Conservation (phyloP, 2,888 invertebrate species). For the Alloscopus bannaensis region DNA sequence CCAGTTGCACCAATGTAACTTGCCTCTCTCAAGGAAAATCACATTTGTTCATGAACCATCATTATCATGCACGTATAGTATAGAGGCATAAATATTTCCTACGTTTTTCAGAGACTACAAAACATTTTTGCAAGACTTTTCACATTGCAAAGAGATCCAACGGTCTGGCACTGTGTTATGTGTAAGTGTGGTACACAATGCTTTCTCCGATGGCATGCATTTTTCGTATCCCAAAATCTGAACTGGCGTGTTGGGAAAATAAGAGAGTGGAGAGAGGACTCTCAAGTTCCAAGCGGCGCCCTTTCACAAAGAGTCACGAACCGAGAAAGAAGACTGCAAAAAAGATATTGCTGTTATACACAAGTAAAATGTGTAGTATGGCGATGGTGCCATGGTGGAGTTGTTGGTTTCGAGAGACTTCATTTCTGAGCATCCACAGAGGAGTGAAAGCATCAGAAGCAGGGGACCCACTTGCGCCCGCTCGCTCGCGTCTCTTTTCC, state of each 20-base stretch:
- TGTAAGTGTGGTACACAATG: neutral
- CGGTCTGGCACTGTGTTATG: no score
- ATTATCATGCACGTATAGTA: constrained; percentile 7
- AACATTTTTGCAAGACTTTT: neutral
- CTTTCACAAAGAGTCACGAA: neutral
- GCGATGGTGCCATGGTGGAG: neutral
- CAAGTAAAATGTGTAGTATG: no score
- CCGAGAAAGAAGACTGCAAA: neutral
- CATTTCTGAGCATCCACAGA: constrained; percentile 16
- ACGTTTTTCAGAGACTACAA: neutral
- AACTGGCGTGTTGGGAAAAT: neutral
- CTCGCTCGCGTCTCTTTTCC: neutral
- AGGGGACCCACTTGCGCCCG: constrained; percentile 12
- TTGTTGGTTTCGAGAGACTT: constrained; percentile 12
- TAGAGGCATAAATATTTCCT: neutral
- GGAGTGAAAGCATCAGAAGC: constrained; percentile 17
- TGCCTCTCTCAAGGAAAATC: constrained; percentile 3
- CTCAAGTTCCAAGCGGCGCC: neutral
- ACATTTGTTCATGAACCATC: constrained; percentile 10
- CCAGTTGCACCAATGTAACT: constrained; percentile 2
- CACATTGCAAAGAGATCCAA: no score
- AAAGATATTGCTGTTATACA: neutral
- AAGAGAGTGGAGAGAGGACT: neutral
- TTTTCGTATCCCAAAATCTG: constrained; percentile 6
- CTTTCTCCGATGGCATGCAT: neutral